A percentile compares a stretch with the other conserved stretches of the same genome.
phyloP scores from a whole-genome alignment of 2,888 invertebrate species.

The Hoplodrina ambigua region DNA sequence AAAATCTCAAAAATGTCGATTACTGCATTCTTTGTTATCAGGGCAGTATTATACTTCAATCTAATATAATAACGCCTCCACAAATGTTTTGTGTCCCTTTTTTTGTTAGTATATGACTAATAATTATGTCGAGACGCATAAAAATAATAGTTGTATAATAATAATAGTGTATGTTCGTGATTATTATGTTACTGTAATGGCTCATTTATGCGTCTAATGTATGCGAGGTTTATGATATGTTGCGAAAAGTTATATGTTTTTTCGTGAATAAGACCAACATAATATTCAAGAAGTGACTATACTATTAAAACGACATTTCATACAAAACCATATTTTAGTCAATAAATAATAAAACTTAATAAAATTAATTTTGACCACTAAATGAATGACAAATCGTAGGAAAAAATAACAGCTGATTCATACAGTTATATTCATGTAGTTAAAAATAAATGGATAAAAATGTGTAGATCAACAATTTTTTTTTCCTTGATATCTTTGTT shows the following conservation, averaged over 20 bases:
- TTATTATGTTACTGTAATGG: slow-evolving; percentile 60
- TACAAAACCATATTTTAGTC: no score
- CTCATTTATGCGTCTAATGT: slow-evolving; percentile 50
- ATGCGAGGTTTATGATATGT: slow-evolving; percentile 17
- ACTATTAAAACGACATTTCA: no score
- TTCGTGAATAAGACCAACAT: slow-evolving; percentile 12
- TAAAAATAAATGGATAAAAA: no score
- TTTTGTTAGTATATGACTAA: slow-evolving; percentile 72
- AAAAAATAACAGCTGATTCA: no score
- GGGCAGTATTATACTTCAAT: slow-evolving; percentile 83
- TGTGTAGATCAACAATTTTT: no score
- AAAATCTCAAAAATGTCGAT: no score
- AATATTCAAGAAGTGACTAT: slow-evolving; percentile 6
- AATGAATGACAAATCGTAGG: no score
- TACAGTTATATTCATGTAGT: no score
- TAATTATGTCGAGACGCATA: slow-evolving; percentile 63
- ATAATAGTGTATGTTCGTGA: slow-evolving; percentile 56
- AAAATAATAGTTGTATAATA: slow-evolving; percentile 65
- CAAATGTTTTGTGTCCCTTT: slow-evolving; percentile 71
- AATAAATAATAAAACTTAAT: no score
- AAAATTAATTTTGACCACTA: no score
- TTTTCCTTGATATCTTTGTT: no score
- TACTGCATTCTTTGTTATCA: no score
- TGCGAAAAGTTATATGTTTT: slow-evolving; percentile 29
- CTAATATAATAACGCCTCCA: slow-evolving; percentile 81